A percentile compares a stretch with the other conserved stretches of the same genome.
Conservation (phyloP, 2,797 vertebrate species). For the Dipus sagitta region DNA sequence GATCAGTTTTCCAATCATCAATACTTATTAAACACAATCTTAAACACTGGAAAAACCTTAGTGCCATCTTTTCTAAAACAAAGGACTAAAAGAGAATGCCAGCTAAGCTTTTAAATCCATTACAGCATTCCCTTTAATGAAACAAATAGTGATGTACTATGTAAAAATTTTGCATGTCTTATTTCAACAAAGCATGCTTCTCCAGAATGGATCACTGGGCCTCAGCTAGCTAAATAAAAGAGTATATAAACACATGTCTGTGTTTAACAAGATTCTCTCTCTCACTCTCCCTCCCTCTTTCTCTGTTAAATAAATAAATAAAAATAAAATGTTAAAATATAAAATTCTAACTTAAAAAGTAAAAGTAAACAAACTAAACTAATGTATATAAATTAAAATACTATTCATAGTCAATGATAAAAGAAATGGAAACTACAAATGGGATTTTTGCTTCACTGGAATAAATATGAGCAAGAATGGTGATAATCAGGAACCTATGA, state of each 20-base stretch:
- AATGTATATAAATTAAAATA: background rate
- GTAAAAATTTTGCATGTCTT: background rate
- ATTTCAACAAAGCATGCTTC: background rate
- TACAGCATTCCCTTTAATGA: background rate
- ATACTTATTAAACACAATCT: background rate
- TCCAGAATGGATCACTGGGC: slow-evolving; percentile 8
- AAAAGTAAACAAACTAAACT: background rate
- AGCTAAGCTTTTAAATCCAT: background rate
- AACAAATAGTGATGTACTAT: background rate
- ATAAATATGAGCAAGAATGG: background rate
- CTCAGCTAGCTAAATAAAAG: background rate
- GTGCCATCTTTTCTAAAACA: background rate
- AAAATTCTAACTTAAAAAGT: slow-evolving; percentile 24
- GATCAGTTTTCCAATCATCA: slow-evolving; percentile 14
- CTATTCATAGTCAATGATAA: background rate
- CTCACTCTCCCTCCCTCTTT: no score
- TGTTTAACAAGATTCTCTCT: slow-evolving; percentile 21
- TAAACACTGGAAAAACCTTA: background rate
- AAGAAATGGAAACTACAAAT: slow-evolving; percentile 30
- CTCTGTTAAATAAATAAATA: no score
- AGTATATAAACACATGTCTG: background rate
- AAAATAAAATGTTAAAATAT: slow-evolving; percentile 33
- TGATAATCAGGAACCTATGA: background rate
- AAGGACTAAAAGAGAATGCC: background rate
- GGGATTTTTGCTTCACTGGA: background rate